phyloP scores from a whole-genome alignment of 2,113 vertebrate genomes.

The Tor tambroides region DNA sequence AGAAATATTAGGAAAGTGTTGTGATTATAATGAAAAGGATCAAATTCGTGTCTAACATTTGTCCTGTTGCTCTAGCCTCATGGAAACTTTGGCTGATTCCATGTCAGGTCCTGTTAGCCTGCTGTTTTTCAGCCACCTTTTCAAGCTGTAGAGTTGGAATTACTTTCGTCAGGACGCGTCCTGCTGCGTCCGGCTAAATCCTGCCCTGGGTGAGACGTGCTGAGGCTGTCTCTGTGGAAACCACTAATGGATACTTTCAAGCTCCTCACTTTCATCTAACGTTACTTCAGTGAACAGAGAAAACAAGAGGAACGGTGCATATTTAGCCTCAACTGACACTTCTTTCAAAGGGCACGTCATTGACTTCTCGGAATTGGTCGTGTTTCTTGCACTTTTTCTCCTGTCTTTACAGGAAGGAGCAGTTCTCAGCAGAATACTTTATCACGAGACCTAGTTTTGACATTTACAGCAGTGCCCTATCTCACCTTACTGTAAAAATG shows the following conservation, averaged over 20 bases:
- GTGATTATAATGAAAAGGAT: neutral
- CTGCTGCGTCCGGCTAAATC: slow-evolving; percentile 70
- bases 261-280: slow-evolving; percentile 48
- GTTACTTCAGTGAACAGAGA: slow-evolving; percentile 28
- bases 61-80: slow-evolving; percentile 17
- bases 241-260: slow-evolving; percentile 56
- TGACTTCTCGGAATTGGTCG: neutral
- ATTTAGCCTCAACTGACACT: slow-evolving; percentile 2
- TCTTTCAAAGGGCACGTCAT: slow-evolving; percentile 13
- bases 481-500: slow-evolving; percentile 3
- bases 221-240: slow-evolving; percentile 65
- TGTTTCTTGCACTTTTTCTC: neutral
- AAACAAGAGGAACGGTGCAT: slow-evolving; percentile 44
- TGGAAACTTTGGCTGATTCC: slow-evolving; percentile 53
- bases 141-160: slow-evolving; percentile 69
- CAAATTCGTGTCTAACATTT: neutral
- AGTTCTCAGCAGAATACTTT: neutral
- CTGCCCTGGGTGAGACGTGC: slow-evolving; percentile 65
- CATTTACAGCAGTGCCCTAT: neutral
- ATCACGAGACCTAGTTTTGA: neutral
- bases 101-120: slow-evolving; percentile 61
- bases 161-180: slow-evolving; percentile 67
- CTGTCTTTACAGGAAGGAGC: neutral
- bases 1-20: neutral
- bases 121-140: slow-evolving; percentile 67